phyloP scores from a whole-genome alignment of 2,888 invertebrate species.

The Caradrina kadenii region DNA sequence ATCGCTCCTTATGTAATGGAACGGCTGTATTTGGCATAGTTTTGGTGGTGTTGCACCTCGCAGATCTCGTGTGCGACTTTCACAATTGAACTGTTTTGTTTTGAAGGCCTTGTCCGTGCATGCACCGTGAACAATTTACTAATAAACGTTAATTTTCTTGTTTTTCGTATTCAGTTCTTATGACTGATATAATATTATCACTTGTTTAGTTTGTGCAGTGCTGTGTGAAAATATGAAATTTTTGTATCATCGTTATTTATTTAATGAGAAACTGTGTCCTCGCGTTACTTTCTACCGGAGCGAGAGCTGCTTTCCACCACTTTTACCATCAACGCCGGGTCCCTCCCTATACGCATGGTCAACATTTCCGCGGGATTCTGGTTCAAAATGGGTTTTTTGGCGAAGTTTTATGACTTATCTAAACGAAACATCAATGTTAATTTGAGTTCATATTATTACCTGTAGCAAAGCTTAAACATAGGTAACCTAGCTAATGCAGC shows the following conservation, averaged over 20 bases:
- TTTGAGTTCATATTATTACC: neutral
- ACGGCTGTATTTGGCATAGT: constrained; percentile 67
- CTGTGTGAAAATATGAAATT: constrained; percentile 61
- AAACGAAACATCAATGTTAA: constrained; percentile 3
- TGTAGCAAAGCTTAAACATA: neutral
- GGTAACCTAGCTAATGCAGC: no score
- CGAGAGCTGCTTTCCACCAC: constrained; percentile 74
- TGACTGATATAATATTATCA: constrained; percentile 20
- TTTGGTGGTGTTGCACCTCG: constrained; percentile 71
- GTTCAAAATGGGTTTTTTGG: neutral
- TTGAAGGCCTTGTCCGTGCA: constrained; percentile 73
- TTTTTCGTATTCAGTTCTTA: constrained; percentile 43
- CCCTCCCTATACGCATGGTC: constrained; percentile 66
- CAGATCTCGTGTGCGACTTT: constrained; percentile 73
- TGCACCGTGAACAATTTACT: constrained; percentile 66
- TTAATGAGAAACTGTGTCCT: constrained; percentile 71
- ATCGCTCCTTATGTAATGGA: constrained; percentile 70
- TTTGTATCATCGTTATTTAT: constrained; percentile 67
- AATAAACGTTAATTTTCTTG: constrained; percentile 61
- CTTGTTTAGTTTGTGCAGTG: constrained; percentile 10
- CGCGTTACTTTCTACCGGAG: constrained; percentile 73
- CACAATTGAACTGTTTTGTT: constrained; percentile 73
- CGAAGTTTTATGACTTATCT: neutral
- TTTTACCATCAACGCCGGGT: constrained; percentile 61
- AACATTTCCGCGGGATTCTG: constrained; percentile 30